Conservation (phyloP, 2,797 vertebrate species). For the Odontamblyopus lacepedii region DNA sequence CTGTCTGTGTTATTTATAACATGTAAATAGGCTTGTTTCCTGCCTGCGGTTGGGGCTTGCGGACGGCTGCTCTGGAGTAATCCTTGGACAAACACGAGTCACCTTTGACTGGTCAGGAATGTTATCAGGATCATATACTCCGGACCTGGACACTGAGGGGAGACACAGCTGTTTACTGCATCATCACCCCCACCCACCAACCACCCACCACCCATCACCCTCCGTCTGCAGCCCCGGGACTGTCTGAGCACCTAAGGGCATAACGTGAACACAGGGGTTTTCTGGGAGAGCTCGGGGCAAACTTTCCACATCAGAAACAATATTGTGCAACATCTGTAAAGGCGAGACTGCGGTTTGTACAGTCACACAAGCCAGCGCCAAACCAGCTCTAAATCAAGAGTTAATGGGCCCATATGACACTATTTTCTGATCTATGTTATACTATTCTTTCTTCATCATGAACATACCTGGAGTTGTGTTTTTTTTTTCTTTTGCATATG, state of each 20-base stretch:
- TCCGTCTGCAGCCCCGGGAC: slow-evolving; percentile 47
- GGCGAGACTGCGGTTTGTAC: too few species aligned
- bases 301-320: too few species aligned
- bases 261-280: neutral
- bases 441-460: too few species aligned
- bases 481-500: too few species aligned
- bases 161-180: slow-evolving; percentile 68
- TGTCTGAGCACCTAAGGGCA: slow-evolving; percentile 23
- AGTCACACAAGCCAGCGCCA: too few species aligned
- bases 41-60: slow-evolving; percentile 40
- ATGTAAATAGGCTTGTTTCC: slow-evolving; percentile 43
- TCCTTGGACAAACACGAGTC: slow-evolving; percentile 74
- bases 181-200: slow-evolving; percentile 49
- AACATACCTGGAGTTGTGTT: too few species aligned
- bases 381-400: too few species aligned
- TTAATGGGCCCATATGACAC: too few species aligned
- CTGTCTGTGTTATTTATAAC: neutral
- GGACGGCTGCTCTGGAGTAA: slow-evolving; percentile 56
- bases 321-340: too few species aligned
- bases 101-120: slow-evolving; percentile 78
- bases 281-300: neutral
- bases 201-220: neutral
- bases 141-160: slow-evolving; percentile 44
- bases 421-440: too few species aligned
- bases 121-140: slow-evolving; percentile 75